Percentiles rank a stretch among this genome's conserved stretches.
phyloP scores from a whole-genome alignment of 2,797 vertebrate genomes.

The Malurus splendens region DNA sequence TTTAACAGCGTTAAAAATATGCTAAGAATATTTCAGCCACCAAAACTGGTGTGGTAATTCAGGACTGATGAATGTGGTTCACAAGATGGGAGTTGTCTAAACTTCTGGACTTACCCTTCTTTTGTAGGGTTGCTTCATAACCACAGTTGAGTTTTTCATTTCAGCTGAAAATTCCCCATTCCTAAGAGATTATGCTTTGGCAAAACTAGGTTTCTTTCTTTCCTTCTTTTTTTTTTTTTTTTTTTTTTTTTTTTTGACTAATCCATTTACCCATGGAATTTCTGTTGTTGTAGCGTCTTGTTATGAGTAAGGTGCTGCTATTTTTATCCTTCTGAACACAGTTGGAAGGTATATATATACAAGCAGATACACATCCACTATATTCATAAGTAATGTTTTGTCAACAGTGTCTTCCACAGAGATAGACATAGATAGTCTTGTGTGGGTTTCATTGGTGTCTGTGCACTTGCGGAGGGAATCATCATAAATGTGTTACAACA shows the following conservation, averaged over 20 bases:
- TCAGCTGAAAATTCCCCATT: neutral
- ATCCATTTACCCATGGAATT: neutral
- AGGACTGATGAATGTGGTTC: neutral
- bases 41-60: neutral
- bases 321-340: neutral
- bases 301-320: neutral
- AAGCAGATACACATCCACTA: neutral
- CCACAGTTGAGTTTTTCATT: neutral
- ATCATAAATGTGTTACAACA: neutral
- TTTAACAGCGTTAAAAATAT: neutral
- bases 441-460: neutral
- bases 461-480: neutral
- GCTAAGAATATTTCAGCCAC: neutral
- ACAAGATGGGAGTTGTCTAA: neutral
- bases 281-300: neutral
- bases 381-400: neutral
- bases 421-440: neutral
- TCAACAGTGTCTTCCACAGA: neutral
- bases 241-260: neutral
- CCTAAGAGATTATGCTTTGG: neutral
- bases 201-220: neutral
- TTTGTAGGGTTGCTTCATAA: neutral
- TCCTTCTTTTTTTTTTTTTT: too few species aligned
- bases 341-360: neutral
- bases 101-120: neutral